Evolutionary conservation across 2,888 invertebrate species (phyloP).

Genomic region (Cheilosia scutellata): DNA sequence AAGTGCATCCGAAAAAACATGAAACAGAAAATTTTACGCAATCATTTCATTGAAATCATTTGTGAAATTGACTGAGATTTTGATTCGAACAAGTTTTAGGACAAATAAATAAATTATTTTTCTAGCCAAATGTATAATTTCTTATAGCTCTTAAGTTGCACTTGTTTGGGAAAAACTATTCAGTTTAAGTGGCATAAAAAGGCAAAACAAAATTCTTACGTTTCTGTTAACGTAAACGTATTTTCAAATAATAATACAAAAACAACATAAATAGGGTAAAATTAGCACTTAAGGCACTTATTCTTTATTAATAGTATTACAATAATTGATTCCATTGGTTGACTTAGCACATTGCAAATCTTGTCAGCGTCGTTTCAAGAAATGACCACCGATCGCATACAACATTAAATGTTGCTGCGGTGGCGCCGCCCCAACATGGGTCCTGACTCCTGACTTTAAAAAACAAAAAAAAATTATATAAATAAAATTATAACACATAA

Average conservation of each 20-base stretch:
- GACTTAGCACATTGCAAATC: slow-evolving; percentile 65
- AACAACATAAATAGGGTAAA: slow-evolving; percentile 15
- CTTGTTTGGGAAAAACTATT: too few relatives aligned
- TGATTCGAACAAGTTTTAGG: too few relatives aligned
- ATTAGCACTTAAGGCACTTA: slow-evolving; percentile 61
- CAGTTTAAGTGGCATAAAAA: too few relatives aligned
- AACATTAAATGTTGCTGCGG: background rate
- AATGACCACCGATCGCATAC: background rate
- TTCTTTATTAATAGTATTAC: slow-evolving; percentile 65
- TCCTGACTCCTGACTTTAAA: background rate
- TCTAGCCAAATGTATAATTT: too few relatives aligned
- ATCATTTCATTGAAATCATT: too few relatives aligned
- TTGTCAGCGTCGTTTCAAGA: slow-evolving; percentile 17
- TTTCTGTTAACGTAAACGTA: too few relatives aligned
- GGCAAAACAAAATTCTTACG: too few relatives aligned
- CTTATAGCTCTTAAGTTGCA: too few relatives aligned
- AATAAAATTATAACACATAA: slow-evolving; percentile 68
- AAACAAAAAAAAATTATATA: slow-evolving; percentile 42
- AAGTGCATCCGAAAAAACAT: too few relatives aligned
- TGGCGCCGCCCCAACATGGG: slow-evolving; percentile 6
- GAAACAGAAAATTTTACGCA: too few relatives aligned
- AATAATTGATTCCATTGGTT: slow-evolving; percentile 54
- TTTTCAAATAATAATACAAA: background rate
- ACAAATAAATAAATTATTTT: too few relatives aligned
- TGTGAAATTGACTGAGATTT: too few relatives aligned